Evolutionary conservation across 2,797 vertebrate species (phyloP).

Genomic region (Hozukius guyotensis): DNA sequence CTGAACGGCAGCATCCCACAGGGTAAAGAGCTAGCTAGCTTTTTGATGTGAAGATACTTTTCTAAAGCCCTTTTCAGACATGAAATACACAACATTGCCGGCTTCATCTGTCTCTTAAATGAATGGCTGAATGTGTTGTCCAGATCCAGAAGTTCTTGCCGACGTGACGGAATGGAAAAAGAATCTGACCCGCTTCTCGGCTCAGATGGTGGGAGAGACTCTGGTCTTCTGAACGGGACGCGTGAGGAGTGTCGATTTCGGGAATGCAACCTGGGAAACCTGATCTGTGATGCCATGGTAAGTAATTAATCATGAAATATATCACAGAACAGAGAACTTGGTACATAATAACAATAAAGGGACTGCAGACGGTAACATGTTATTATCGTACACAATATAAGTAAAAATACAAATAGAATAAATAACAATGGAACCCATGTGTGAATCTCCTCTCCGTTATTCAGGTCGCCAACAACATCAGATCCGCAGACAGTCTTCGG

Average conservation of each 20-base stretch:
- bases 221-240: conserved; percentile 90
- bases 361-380: no score
- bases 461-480: conserved; percentile 88
- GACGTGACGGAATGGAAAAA: conserved; percentile 87
- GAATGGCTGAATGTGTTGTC: not conserved
- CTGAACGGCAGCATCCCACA: conserved; percentile 84
- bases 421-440: no score
- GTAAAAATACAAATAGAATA: no score
- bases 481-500: conserved; percentile 68
- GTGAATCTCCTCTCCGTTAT: not conserved
- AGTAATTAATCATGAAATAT: not conserved
- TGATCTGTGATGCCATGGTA: conserved; percentile 95
- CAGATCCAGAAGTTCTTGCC: conserved; percentile 85
- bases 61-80: no score
- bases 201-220: conserved; percentile 86
- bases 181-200: conserved; percentile 84
- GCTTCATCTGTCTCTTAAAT: not conserved
- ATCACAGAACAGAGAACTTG: no score
- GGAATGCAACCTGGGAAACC: conserved; percentile 95
- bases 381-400: no score
- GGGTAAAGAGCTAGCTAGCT: conserved; percentile 72
- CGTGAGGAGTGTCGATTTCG: conserved; percentile 85
- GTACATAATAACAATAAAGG: no score
- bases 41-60: no score
- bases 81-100: not conserved